Conservation (phyloP, 1,140 invertebrate species). For the Anastrepha ludens region DNA sequence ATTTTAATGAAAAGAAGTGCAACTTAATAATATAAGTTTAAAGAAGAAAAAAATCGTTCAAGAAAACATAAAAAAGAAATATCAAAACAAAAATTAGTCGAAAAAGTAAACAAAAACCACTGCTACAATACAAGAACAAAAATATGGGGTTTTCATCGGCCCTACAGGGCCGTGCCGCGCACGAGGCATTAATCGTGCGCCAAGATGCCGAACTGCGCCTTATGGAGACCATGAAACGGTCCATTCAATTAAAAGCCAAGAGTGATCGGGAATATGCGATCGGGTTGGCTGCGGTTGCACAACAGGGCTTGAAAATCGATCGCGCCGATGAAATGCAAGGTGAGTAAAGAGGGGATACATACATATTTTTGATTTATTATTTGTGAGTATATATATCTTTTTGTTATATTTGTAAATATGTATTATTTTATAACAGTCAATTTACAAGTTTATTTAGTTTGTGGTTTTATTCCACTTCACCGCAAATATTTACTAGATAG, state of each 20-base stretch:
- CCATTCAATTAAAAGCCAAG: slow-evolving; percentile 88
- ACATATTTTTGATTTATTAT: not conserved
- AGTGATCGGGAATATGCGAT: slow-evolving; percentile 93
- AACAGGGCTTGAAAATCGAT: slow-evolving; percentile 89
- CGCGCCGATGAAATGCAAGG: slow-evolving; percentile 85
- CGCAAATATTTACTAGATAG: no score
- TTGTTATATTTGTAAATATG: no score
- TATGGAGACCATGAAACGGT: slow-evolving; percentile 91
- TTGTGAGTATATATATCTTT: no score
- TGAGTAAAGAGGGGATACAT: slow-evolving; percentile 68
- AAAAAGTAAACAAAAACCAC: slow-evolving; percentile 40
- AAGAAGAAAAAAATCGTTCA: no score
- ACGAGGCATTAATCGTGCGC: slow-evolving; percentile 88
- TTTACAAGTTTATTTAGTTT: no score
- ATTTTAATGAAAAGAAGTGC: not conserved
- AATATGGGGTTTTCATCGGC: slow-evolving; percentile 90
- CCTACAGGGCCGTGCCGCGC: slow-evolving; percentile 86
- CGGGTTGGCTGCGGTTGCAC: slow-evolving; percentile 84
- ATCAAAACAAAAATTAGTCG: slow-evolving; percentile 25
- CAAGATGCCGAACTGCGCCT: slow-evolving; percentile 94
- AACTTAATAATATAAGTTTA: no score
- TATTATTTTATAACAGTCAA: no score
- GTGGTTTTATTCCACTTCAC: no score
- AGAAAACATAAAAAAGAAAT: not conserved
- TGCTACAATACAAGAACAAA: not conserved